Conservation (phyloP, 2,888 invertebrate species). For the Rosalia funebris region DNA sequence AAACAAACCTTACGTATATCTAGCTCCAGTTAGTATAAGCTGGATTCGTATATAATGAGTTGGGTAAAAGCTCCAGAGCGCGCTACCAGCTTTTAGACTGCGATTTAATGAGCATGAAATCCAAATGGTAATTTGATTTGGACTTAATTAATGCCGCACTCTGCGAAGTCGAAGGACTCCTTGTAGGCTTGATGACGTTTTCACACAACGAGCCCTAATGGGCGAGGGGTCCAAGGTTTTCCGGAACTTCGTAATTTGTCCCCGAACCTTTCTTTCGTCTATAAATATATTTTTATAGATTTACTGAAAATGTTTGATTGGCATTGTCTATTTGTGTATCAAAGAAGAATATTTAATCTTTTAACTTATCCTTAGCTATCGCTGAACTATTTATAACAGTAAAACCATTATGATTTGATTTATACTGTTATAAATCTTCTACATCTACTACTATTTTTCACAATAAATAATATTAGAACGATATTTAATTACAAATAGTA, state of each 20-base stretch:
- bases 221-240: neutral
- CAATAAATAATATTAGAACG: no score
- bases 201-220: constrained; percentile 9
- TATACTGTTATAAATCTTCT: no score
- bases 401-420: no score
- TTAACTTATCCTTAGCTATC: no score
- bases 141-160: constrained; percentile 62
- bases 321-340: no score
- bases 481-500: no score
- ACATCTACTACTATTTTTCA: no score
- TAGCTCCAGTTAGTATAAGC: constrained; percentile 34
- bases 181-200: constrained; percentile 15
- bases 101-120: constrained; percentile 64
- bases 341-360: no score
- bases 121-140: constrained; percentile 65
- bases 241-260: neutral
- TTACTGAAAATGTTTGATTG: no score
- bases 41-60: constrained; percentile 36
- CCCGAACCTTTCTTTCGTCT: neutral
- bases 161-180: constrained; percentile 37
- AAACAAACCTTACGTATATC: constrained; percentile 14
- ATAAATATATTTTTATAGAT: neutral
- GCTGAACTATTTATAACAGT: no score
- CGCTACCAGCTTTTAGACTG: constrained; percentile 55
- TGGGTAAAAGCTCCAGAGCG: constrained; percentile 50